Conservation (phyloP, 2,888 invertebrate genomes). For the Yponomeuta plumbellus region DNA sequence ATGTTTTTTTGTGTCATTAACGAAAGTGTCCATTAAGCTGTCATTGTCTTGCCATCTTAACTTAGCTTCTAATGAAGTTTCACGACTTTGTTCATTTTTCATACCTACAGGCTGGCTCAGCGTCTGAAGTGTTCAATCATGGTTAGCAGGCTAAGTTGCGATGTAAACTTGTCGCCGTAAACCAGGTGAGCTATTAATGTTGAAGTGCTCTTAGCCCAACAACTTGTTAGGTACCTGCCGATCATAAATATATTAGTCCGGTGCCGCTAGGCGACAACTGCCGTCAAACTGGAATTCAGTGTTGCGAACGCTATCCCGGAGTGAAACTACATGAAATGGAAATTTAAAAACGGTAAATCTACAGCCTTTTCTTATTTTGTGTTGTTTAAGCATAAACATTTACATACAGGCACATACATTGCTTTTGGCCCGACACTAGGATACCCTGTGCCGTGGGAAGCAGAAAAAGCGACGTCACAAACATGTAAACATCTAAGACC, state of each 20-base stretch:
- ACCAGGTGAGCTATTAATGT: slow-evolving; percentile 49
- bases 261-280: slow-evolving; percentile 18
- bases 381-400: no score
- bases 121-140: not conserved
- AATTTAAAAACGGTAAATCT: no score
- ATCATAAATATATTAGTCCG: slow-evolving; percentile 50
- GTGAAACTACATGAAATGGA: no score
- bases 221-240: slow-evolving; percentile 42
- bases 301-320: no score
- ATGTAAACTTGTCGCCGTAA: slow-evolving; percentile 39
- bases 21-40: no score
- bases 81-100: not conserved
- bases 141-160: not conserved
- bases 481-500: no score
- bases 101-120: not conserved
- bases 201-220: slow-evolving; percentile 42
- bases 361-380: no score
- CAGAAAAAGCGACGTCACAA: no score
- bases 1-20: no score
- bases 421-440: no score
- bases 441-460: no score
- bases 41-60: not conserved
- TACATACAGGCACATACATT: no score
- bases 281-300: not conserved
- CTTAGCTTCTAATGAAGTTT: not conserved